Conservation (phyloP, 2,797 vertebrate species). For the Pseudomugil gertrudae region DNA sequence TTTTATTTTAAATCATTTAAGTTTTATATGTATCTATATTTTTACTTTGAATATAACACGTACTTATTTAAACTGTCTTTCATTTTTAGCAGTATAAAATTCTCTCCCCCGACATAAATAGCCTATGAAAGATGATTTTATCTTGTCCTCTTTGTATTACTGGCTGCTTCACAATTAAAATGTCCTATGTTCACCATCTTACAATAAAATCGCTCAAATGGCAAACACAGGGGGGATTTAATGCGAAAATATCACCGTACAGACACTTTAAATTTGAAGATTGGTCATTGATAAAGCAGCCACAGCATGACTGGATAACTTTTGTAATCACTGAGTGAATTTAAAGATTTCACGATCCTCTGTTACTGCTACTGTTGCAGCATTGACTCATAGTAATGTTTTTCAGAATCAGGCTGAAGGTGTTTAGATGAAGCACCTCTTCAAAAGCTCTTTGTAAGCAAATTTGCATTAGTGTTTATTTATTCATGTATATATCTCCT, state of each 20-base stretch:
- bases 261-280: neutral
- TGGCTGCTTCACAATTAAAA: neutral
- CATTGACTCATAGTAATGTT: neutral
- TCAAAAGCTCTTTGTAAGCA: neutral
- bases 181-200: neutral
- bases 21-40: too few species aligned
- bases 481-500: conserved; percentile 14
- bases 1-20: neutral
- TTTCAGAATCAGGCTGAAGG: neutral
- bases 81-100: neutral
- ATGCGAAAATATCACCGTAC: neutral
- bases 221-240: neutral
- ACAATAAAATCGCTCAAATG: neutral
- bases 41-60: too few species aligned
- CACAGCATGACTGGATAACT: neutral
- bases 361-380: neutral
- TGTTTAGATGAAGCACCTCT: neutral
- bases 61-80: neutral
- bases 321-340: neutral
- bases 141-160: neutral
- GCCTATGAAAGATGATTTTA: neutral
- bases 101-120: too few species aligned
- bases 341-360: neutral
- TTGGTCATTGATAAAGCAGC: neutral
- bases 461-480: conserved; percentile 17